Base-by-base conservation (phyloP, 2,888 invertebrate genomes). In the Megastigmus dorsalis region DNA sequence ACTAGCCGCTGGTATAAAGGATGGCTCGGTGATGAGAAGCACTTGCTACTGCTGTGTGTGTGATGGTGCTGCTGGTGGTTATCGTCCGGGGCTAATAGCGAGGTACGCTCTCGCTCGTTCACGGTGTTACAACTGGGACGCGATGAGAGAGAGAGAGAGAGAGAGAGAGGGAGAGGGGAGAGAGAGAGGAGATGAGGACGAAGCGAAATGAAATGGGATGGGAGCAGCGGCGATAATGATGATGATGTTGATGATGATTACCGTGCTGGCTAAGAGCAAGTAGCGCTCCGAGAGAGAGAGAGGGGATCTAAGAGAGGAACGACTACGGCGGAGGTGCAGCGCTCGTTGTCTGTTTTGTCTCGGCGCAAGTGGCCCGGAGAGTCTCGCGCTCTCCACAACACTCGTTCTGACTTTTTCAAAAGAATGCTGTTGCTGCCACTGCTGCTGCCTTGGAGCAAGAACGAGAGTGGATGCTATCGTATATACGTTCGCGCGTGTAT, bases 181-280 rank as follows among this genome's bases (percentile, higher is more conserved):
- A 74, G 70, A 65, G 30, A 52, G n/a, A 26, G 18, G 18, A 18
- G 52, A 68, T 43, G 77, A 48, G 80, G 82, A 80, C 79, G 79
- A 80, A 80, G n/a, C 48, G 79, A 79, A 80, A 79, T 65, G 76
- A 80, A 79, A 78, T 69, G 76, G 78, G 80, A 81, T 79, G 79
- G 74, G 79, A 78, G 80, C 76, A 80, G 78, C 80, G 82, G 81
- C 81, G 83, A 85, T 86, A 85, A 87, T 87, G 86, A 86, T 87
- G 84, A 85, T 85, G 85, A 85, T 80, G 83, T 80, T 84, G 84
- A 83, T 82, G 85, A 83, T 85, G 84, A 85, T 86, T 85, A 82
- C 83, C 79, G 76, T 80, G 80, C 6, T 20, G 18, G 15, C 41
- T 26, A 28, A 50, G 45, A 13, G 55, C 45, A 55, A 67, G 33